These are phyloP conservation scores for Catalaphyllia jardinei DNA, from an alignment of 64 coral and sea anemone genomes.

Conservation along the genomic window DNA sequence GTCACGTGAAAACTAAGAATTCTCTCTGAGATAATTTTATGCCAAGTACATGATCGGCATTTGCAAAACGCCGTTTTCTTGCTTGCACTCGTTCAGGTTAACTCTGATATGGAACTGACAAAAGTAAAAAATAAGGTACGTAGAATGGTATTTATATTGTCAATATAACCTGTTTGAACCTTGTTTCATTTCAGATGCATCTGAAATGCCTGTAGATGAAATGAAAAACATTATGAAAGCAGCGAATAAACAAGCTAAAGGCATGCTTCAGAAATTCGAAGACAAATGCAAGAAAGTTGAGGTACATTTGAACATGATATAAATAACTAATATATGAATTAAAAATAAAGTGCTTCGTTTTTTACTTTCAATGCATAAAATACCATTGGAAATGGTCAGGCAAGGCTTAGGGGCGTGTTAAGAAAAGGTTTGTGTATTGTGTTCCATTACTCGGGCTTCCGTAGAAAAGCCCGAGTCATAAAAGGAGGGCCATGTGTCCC, in stretches of 20 bases:
- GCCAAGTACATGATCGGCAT: too few species aligned
- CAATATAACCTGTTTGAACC: neutral
- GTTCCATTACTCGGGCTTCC: too few species aligned
- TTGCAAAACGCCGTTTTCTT: too few species aligned
- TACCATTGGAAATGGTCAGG: too few species aligned
- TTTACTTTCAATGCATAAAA: too few species aligned
- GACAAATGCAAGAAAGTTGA: slow-evolving; percentile 4
- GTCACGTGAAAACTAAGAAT: too few species aligned
- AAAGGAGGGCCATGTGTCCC: too few species aligned
- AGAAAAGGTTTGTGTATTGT: too few species aligned
- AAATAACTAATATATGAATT: neutral
- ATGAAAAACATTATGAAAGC: neutral
- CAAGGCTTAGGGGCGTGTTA: too few species aligned
- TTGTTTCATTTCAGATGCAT: neutral
- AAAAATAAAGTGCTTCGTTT: neutral
- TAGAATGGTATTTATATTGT: neutral
- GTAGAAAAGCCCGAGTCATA: too few species aligned
- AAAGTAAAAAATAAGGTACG: neutral
- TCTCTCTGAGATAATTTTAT: too few species aligned
- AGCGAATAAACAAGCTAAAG: slow-evolving; percentile 12
- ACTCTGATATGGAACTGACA: neutral
- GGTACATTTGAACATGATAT: neutral
- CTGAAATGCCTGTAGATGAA: neutral
- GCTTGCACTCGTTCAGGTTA: too few species aligned
- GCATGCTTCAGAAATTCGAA: slow-evolving; percentile 19